phyloP scores from a whole-genome alignment of 1,140 invertebrate genomes.

The Dendroctonus valens region DNA sequence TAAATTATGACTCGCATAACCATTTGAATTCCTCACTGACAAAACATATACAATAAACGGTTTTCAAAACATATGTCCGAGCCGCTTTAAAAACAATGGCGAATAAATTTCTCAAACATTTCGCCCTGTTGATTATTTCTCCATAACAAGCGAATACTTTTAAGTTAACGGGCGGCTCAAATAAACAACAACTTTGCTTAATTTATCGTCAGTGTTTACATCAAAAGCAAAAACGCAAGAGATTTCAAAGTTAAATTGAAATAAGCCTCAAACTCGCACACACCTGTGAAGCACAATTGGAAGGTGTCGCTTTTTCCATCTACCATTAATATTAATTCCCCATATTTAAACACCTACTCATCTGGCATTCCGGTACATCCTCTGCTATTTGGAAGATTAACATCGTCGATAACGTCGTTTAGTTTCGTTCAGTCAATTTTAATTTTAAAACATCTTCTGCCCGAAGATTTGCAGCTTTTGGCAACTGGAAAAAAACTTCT shows the following conservation, averaged over 20 bases:
- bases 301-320: slow-evolving; percentile 19
- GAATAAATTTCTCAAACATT: slow-evolving; percentile 25
- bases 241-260: slow-evolving; percentile 15
- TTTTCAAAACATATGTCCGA: slow-evolving; percentile 21
- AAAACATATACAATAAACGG: slow-evolving; percentile 18
- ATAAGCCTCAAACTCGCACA: slow-evolving; percentile 2
- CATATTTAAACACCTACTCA: slow-evolving; percentile 19
- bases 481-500: too few species aligned
- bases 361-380: slow-evolving; percentile 4
- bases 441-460: slow-evolving; percentile 12
- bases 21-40: slow-evolving; percentile 21
- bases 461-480: too few species aligned
- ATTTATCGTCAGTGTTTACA: neutral
- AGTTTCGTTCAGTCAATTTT: neutral
- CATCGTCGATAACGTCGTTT: neutral
- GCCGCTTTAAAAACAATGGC: slow-evolving; percentile 23
- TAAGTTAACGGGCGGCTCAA: neutral
- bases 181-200: neutral
- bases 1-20: slow-evolving; percentile 16
- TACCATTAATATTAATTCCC: slow-evolving; percentile 25
- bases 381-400: slow-evolving; percentile 12
- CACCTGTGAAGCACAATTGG: slow-evolving; percentile 21
- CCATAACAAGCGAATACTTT: neutral
- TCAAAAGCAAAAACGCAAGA: neutral
- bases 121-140: slow-evolving; percentile 7